Evolutionary conservation across 2,113 vertebrate genomes (phyloP), one percentile per base, ranked within the genome.

Genomic region (Dromiciops gliroides): DNA sequence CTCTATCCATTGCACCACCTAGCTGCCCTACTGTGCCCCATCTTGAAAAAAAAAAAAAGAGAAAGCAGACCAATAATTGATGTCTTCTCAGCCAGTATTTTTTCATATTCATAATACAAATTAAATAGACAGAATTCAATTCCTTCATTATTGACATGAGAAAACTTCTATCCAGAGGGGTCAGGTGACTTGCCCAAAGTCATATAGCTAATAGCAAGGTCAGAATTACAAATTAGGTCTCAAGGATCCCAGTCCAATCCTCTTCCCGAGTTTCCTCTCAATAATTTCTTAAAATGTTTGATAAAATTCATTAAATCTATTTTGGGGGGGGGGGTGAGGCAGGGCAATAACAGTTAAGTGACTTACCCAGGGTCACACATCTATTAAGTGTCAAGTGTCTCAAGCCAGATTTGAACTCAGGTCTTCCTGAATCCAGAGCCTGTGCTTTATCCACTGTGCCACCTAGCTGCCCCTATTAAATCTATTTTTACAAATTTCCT

Each of bases 151-250:
- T 60, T 14, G 47, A 88, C 48, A 44, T 44, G 9, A 95, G 31
- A 53, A 67, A 95, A 93, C 56, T 28, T 52, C 88, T 91, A 37
- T 25, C 50, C 37, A 31, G 9, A 75, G 83, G 92, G 50, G 48
- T 49, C 56, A 92, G 91, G 51, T 47, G 60, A 95, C 51, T 89
- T 75, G 51, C 67, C 7, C 31, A 94, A 90, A 50, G 51, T 53
- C 50, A 88, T 22, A 51, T 16, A 92, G 51, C 3, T 22, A 60
- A 25, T 22, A 37, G 28, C 3, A 67, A 67, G 60, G 31, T 67
- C 3, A 67, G 28, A 67, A 67, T 67, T 67, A 67, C 60, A 67
- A 37, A 67, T 1, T 37, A 67, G 11, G 11, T 67, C 26, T 56
- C 26, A 56, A 28, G 26, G 53, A 16, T 37, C 12, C 31, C 31